Conservation (phyloP, 2,797 vertebrate species). For the Lerista edwardsae region DNA sequence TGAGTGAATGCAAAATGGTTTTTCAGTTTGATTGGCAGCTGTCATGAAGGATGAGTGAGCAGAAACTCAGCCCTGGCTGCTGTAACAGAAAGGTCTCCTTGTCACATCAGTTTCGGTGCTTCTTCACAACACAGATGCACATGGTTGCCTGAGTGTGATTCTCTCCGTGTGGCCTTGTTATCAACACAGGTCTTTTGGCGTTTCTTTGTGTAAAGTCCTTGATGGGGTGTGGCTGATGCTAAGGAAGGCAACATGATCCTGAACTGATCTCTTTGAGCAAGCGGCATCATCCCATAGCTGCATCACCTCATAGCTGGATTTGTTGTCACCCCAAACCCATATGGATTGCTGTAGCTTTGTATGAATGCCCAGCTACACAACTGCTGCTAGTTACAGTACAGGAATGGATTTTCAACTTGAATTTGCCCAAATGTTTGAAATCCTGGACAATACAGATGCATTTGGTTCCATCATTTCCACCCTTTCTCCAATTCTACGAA, state of each 20-base stretch:
- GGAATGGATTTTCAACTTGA: not conserved
- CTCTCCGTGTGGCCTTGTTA: not conserved
- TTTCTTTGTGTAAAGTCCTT: not conserved
- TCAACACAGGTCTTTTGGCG: too few species aligned
- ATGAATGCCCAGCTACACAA: not conserved
- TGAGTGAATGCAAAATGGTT: not conserved
- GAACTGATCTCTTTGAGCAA: not conserved
- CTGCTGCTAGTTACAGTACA: not conserved
- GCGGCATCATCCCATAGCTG: not conserved
- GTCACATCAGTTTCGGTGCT: not conserved
- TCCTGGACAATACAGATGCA: not conserved
- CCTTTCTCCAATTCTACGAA: not conserved
- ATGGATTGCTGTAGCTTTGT: not conserved
- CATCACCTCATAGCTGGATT: not conserved
- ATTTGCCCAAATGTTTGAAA: not conserved
- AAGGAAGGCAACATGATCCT: not conserved
- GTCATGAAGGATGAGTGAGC: not conserved
- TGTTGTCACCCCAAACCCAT: too few species aligned
- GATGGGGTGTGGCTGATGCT: not conserved
- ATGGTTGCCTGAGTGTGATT: not conserved
- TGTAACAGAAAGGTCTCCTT: not conserved
- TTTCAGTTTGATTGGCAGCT: constrained; percentile 15
- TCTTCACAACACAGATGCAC: not conserved
- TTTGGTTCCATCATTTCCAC: too few species aligned
- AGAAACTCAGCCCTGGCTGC: not conserved